These are phyloP conservation scores for Fistularia commersonii DNA, from an alignment of 2,797 vertebrate species.

Conservation along the genomic window DNA sequence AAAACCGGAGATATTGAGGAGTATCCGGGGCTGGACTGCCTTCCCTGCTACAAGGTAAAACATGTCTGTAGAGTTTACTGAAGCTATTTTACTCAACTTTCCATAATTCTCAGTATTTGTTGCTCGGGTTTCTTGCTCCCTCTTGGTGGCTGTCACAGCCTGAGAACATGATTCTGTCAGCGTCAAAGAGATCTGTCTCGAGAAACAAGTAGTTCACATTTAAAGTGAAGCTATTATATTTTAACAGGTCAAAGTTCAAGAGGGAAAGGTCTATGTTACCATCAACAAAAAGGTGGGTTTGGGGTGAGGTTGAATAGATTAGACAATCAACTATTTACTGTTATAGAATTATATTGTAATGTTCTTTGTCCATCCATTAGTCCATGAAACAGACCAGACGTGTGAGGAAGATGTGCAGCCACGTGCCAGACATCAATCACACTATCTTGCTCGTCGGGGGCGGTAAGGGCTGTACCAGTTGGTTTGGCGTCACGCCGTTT, in stretches of 20 bases:
- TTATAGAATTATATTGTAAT: background rate
- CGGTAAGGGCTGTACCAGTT: conserved; percentile 51
- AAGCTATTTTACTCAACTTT: background rate
- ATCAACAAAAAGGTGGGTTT: conserved; percentile 75
- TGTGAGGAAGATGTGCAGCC: conserved; percentile 73
- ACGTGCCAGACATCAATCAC: conserved; percentile 49
- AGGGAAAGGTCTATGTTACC: conserved; percentile 78
- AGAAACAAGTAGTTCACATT: too few species aligned
- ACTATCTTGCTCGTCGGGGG: conserved; percentile 75
- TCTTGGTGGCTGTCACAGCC: too few species aligned
- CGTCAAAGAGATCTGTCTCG: too few species aligned
- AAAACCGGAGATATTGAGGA: conserved; percentile 89
- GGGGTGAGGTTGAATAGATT: background rate
- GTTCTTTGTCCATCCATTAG: conserved; percentile 19
- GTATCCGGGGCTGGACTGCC: conserved; percentile 82
- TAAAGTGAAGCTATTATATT: background rate
- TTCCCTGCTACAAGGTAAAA: conserved; percentile 80
- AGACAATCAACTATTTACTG: background rate
- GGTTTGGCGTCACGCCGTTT: background rate
- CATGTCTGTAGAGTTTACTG: too few species aligned
- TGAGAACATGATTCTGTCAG: too few species aligned
- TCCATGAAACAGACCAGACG: conserved; percentile 57
- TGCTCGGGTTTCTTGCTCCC: background rate
- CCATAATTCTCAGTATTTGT: background rate
- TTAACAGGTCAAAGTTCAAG: conserved; percentile 78